phyloP scores from a whole-genome alignment of 1,140 invertebrate species.

The Stegodyphus mimosarum region DNA sequence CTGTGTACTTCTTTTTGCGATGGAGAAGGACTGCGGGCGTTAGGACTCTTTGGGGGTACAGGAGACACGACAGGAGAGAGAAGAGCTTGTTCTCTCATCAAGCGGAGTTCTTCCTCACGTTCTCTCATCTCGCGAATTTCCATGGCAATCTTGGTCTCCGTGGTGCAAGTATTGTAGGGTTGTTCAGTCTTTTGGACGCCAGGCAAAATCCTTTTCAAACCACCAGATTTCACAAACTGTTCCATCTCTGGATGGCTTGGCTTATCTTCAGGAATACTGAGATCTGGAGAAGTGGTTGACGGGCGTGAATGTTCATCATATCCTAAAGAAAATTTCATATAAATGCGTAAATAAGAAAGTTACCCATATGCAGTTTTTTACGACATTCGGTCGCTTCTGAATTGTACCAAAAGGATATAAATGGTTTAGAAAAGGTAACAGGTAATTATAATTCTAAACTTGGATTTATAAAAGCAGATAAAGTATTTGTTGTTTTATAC shows the following conservation, averaged over 20 bases:
- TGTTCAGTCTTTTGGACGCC: constrained; percentile 55
- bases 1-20: constrained; percentile 1
- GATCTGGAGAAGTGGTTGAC: not conserved
- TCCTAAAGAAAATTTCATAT: not conserved
- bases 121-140: constrained; percentile 70
- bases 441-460: too few relatives aligned
- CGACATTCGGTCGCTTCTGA: too few relatives aligned
- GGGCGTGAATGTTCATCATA: not conserved
- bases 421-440: too few relatives aligned
- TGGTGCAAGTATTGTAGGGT: constrained; percentile 52
- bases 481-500: too few relatives aligned
- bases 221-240: constrained; percentile 33
- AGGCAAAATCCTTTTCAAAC: constrained; percentile 34
- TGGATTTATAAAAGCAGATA: too few relatives aligned
- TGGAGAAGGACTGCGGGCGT: constrained; percentile 2
- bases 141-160: constrained; percentile 70
- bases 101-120: constrained; percentile 70
- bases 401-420: too few relatives aligned
- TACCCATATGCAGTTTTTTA: too few relatives aligned
- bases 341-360: too few relatives aligned
- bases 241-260: constrained; percentile 17
- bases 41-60: constrained; percentile 25
- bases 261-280: not conserved
- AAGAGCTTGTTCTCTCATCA: constrained; percentile 55
- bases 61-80: constrained; percentile 14